Evolutionary conservation across 2,888 invertebrate species (phyloP), one percentile per base, ranked within the genome.

Genomic region (Chelonus formosanus): DNA sequence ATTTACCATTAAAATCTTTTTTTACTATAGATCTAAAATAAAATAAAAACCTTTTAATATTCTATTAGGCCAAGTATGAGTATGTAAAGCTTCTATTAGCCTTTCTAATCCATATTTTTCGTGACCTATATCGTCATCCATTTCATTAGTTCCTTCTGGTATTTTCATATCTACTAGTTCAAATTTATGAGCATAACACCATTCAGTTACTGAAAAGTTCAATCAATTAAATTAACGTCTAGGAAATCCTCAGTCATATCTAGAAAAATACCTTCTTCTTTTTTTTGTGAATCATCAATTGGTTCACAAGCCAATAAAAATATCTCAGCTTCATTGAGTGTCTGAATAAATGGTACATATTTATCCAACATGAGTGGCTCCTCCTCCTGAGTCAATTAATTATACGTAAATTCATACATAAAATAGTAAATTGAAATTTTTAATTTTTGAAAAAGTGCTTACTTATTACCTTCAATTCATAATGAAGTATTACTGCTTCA

Each of bases 31-130:
- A 36, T n/a, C 35, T 44, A 8, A 53, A 59, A 3, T 48, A 8
- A 10, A 8, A 7, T 40, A 5, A 36, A 5, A 73, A 86, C 88
- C 86, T 86, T 91, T 91, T 81, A 91, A 85, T 43, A 84, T 82
- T 70, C 92, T 84, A 81, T 91, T 91, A 34, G 92, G 87, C 92
- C 92, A 93, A 55, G 88, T 86, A 78, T 92, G 91, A 54, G 91
- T 89, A 75, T 91, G 89, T 43, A 93, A 82, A 54, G 91, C 91
- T 84, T 92, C 91, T 53, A 89, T 83, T 8, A 92, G 87, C 77
- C 92, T 85, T 43, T 89, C 87, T 8, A 90, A 87, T 3, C 92
- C 92, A 71, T 86, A 86, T 63, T 89, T 89, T 76, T 91, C 91
- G 71, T 86, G 85, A 56, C 87, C 86, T 43, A 81, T 84, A 74